Base-by-base conservation (phyloP, 2,888 invertebrate genomes). In the Homarus gammarus region DNA sequence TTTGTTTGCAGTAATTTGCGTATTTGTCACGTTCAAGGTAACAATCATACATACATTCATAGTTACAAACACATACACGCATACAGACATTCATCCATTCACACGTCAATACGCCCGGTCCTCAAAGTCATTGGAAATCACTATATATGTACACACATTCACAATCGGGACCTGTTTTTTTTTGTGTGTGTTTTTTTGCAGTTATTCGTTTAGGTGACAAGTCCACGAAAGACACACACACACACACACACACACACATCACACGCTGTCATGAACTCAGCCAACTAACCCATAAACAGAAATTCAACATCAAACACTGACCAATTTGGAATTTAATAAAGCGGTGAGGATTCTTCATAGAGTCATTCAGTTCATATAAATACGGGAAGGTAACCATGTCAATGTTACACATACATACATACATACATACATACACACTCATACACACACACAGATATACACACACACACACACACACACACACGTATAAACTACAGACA, bases 281-380 rank as follows among this genome's bases (percentile, higher is more conserved):
- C 56, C 18, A 56, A 18, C 56, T 56, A 56, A 56, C 56, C 5
- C 56, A 22, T 22, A 56, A 15, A 56, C 56, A 56, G 22, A 56
- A 3, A 56, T 18, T 18, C 56, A 56, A 56, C 56, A 56, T 56
- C 56, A 56, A 56, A 56, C 56, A 22, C 56, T 22, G 12, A 22
- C 56, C 56, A 56, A 56, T 56, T 56, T 56, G 56, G 56, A 56
- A 56, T 56, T 56, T 56, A 56, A 56, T 56, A 56, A 56, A 56
- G 56, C 56, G 56, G 22, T 18, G 56, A 56, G 18, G 22, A 56
- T 56, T 56, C 56, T 56, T 56, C 56, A 22, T 56, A 22, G 22
- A 56, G 12, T 22, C 56, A 12, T 18, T 56, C 56, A 18, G 22
- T 22, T 22, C 22, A 18, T 10, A 18, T 22, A 5, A 56, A 56